phyloP scores from a whole-genome alignment of 2,113 vertebrate genomes.

The human region DNA sequence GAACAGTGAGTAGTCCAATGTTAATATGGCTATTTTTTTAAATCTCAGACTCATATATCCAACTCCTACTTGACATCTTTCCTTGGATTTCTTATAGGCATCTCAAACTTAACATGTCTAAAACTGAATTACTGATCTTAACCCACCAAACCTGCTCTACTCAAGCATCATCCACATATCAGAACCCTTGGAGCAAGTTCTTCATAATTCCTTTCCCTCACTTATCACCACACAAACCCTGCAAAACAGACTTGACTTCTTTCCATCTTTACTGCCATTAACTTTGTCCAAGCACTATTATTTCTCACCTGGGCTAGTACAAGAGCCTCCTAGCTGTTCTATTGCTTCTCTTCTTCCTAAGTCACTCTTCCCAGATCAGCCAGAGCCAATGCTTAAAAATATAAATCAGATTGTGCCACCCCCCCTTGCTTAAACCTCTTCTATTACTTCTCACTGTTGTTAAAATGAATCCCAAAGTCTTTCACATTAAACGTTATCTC shows the following conservation, averaged over 20 bases:
- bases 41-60: not conserved
- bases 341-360: not conserved
- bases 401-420: not conserved
- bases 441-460: not conserved
- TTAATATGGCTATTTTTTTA: not conserved
- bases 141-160: not conserved
- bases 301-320: not conserved
- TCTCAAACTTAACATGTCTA: slow-evolving; percentile 7
- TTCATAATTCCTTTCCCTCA: not conserved
- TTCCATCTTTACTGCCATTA: not conserved
- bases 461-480: not conserved
- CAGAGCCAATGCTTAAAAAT: not conserved
- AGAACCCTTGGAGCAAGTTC: not conserved
- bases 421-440: not conserved
- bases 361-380: not conserved
- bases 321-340: not conserved
- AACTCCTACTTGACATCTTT: not conserved
- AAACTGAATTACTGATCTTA: not conserved
- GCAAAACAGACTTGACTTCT: slow-evolving; percentile 10
- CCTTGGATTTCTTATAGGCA: not conserved
- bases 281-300: not conserved
- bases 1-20: not conserved
- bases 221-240: not conserved
- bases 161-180: not conserved
- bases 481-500: slow-evolving; percentile 9